Conservation (phyloP, 2,888 invertebrate species). For the Odiellus spinosus region DNA sequence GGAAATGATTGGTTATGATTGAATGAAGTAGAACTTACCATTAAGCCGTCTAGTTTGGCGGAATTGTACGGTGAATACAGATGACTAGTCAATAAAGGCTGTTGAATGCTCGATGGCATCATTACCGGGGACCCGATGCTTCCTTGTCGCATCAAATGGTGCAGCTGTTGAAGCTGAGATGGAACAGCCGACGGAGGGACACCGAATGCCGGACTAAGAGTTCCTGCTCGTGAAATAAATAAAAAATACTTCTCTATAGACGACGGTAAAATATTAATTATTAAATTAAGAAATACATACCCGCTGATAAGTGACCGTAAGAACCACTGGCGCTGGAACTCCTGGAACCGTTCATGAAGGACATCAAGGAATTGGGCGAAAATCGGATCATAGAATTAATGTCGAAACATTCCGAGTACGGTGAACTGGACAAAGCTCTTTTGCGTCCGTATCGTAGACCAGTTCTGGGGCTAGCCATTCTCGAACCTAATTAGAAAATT, state of each 20-base stretch:
- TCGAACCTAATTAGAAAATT: slow-evolving; percentile 36
- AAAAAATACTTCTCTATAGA: neutral
- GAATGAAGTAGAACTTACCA: too few species aligned
- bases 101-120: slow-evolving; percentile 3
- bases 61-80: too few species aligned
- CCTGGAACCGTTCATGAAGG: slow-evolving; percentile 62
- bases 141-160: slow-evolving; percentile 48
- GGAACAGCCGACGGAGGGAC: slow-evolving; percentile 25
- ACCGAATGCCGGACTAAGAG: slow-evolving; percentile 68
- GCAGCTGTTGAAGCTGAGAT: slow-evolving; percentile 52
- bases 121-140: neutral
- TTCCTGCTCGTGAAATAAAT: slow-evolving; percentile 34
- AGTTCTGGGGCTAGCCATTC: slow-evolving; percentile 51
- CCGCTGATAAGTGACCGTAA: slow-evolving; percentile 90
- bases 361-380: slow-evolving; percentile 72
- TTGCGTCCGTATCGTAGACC: slow-evolving; percentile 55
- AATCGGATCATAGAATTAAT: slow-evolving; percentile 90
- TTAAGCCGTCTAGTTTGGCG: too few species aligned
- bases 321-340: slow-evolving; percentile 83
- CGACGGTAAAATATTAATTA: slow-evolving; percentile 1
- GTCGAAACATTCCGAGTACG: slow-evolving; percentile 89
- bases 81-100: slow-evolving; percentile 2
- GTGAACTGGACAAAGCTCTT: slow-evolving; percentile 73
- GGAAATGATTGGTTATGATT: too few species aligned
- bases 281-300: slow-evolving; percentile 31